Percentiles rank a stretch among this genome's conserved stretches.
Conservation (phyloP, 1,140 invertebrate genomes). For the Drosophila tani region DNA sequence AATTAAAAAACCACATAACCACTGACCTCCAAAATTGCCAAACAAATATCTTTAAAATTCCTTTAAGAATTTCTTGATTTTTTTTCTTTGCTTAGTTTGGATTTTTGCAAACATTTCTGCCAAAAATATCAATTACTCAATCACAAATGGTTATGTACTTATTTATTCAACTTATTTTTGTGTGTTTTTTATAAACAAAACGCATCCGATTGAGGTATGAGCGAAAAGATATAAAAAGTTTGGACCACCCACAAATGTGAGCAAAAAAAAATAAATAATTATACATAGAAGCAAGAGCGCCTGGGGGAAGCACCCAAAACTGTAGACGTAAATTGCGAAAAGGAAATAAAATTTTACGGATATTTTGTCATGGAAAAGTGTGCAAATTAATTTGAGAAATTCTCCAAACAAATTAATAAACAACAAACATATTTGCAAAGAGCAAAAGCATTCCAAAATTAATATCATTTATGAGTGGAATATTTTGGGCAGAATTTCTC, state of each 20-base stretch:
- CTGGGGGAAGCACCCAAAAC: conserved; percentile 11
- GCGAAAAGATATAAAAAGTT: conserved; percentile 38
- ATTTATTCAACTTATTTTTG: conserved; percentile 18
- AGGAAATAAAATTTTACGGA: conserved; percentile 44
- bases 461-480: conserved; percentile 5
- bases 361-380: conserved; percentile 29
- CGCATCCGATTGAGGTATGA: conserved; percentile 43
- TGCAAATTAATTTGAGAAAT: background rate
- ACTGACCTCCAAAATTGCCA: background rate
- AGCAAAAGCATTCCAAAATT: background rate
- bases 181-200: conserved; percentile 53
- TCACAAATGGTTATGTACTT: conserved; percentile 40
- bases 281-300: background rate
- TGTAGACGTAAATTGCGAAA: background rate
- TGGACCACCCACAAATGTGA: conserved; percentile 40
- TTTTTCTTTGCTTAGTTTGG: conserved; percentile 1
- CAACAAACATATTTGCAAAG: conserved; percentile 32
- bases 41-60: background rate
- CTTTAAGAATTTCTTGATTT: background rate
- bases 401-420: conserved; percentile 9
- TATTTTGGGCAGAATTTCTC: background rate
- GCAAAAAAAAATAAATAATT: conserved; percentile 11
- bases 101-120: conserved; percentile 17
- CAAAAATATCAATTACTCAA: conserved; percentile 61
- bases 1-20: background rate